phyloP scores from a whole-genome alignment of 2,888 invertebrate genomes.

The Tipula vernalis region DNA sequence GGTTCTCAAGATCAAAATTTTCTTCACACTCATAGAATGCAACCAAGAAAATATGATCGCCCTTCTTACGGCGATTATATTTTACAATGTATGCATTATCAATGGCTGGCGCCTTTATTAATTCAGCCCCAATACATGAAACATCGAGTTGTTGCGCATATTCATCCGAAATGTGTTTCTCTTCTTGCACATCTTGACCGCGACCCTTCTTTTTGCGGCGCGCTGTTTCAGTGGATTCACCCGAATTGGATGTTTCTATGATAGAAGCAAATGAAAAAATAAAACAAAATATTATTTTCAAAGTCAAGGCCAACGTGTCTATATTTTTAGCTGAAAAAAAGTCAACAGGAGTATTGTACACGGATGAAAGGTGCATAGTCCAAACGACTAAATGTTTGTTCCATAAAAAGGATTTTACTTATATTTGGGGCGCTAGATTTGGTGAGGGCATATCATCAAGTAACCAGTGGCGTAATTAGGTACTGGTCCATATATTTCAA shows the following conservation, averaged over 20 bases:
- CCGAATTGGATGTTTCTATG: background rate
- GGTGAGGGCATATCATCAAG: too few relatives aligned
- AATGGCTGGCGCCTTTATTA: conserved; percentile 31
- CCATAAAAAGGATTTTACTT: too few relatives aligned
- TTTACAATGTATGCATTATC: conserved; percentile 28
- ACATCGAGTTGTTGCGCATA: conserved; percentile 28
- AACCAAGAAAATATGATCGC: conserved; percentile 40
- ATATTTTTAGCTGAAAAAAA: too few relatives aligned
- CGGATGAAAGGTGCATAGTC: too few relatives aligned
- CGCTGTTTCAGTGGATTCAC: background rate
- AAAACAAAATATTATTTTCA: background rate
- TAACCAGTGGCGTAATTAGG: too few relatives aligned
- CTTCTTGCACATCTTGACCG: conserved; percentile 26
- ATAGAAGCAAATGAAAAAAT: background rate
- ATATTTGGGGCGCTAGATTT: too few relatives aligned
- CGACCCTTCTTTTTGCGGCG: conserved; percentile 21
- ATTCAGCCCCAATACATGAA: conserved; percentile 29
- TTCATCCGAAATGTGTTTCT: conserved; percentile 24
- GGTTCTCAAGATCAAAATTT: conserved; percentile 38
- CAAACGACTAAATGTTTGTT: too few relatives aligned
- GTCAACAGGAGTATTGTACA: too few relatives aligned
- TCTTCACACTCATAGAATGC: conserved; percentile 43
- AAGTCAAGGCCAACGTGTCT: too few relatives aligned
- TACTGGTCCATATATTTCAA: too few relatives aligned
- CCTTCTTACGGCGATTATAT: conserved; percentile 30